These are phyloP conservation scores for Rallus limicola DNA, from an alignment of 2,113 vertebrate genomes.

Conservation along the genomic window DNA sequence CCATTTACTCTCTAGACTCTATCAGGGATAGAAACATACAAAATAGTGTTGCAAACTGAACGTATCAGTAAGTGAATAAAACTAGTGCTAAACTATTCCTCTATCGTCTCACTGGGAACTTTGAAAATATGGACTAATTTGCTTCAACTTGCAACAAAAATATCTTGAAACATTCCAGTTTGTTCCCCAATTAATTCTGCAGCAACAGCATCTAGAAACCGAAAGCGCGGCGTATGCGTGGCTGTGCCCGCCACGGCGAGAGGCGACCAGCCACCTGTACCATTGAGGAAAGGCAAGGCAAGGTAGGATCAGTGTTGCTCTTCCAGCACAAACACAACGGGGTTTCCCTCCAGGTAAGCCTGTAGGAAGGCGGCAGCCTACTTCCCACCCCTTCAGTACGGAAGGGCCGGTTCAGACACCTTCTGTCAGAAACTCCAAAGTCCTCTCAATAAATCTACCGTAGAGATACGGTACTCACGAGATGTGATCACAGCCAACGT, in stretches of 20 bases:
- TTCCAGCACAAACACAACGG: not conserved
- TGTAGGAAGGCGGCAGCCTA: not conserved
- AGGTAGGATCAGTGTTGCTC: not conserved
- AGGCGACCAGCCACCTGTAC: slow-evolving; percentile 48
- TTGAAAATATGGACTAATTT: slow-evolving; percentile 60
- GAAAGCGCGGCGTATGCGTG: not conserved
- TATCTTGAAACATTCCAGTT: slow-evolving; percentile 76
- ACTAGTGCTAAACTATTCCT: slow-evolving; percentile 71
- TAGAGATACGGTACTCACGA: slow-evolving; percentile 63
- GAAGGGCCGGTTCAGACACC: slow-evolving; percentile 24
- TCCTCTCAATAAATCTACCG: slow-evolving; percentile 50
- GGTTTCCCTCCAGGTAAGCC: not conserved
- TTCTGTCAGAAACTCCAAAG: slow-evolving; percentile 45
- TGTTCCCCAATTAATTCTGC: slow-evolving; percentile 62
- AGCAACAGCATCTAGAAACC: slow-evolving; percentile 20
- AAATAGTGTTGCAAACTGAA: slow-evolving; percentile 70
- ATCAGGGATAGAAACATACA: slow-evolving; percentile 67
- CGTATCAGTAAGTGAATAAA: slow-evolving; percentile 60
- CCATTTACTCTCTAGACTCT: slow-evolving; percentile 59
- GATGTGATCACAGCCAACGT: slow-evolving; percentile 65
- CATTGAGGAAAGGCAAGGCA: not conserved
- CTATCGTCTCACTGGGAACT: slow-evolving; percentile 54
- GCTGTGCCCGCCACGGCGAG: not conserved
- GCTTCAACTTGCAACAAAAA: slow-evolving; percentile 61
- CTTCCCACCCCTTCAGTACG: not conserved